phyloP scores from a whole-genome alignment of 1,140 invertebrate genomes.

The Manduca sexta region DNA sequence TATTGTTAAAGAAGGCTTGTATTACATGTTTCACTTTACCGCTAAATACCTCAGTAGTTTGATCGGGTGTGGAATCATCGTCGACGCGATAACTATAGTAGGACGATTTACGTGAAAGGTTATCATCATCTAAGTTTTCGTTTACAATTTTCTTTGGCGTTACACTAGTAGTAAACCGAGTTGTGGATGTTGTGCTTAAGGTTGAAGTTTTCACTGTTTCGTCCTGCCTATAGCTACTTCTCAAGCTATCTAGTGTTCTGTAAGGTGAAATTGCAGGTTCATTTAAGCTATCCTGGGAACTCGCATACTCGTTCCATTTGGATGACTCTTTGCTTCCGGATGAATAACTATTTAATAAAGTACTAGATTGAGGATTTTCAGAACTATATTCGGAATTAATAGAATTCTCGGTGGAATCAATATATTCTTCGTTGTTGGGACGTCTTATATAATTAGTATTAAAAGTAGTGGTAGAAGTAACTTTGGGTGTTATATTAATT shows the following conservation, averaged over 20 bases:
- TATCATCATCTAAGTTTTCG: slow-evolving; percentile 18
- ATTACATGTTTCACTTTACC: slow-evolving; percentile 52
- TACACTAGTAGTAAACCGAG: slow-evolving; percentile 27
- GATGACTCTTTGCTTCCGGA: slow-evolving; percentile 8
- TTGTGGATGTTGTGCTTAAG: slow-evolving; percentile 30
- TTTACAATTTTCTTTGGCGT: slow-evolving; percentile 16
- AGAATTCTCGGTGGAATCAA: slow-evolving; percentile 24
- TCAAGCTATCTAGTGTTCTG: slow-evolving; percentile 53
- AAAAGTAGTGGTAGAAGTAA: slow-evolving; percentile 11
- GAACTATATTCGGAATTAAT: slow-evolving; percentile 26
- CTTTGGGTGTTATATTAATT: too few relatives aligned
- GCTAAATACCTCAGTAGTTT: slow-evolving; percentile 59
- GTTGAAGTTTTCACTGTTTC: slow-evolving; percentile 16
- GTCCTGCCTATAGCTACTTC: slow-evolving; percentile 26
- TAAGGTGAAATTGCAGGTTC: slow-evolving; percentile 53
- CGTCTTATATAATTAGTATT: slow-evolving; percentile 61
- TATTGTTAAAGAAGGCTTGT: slow-evolving; percentile 54
- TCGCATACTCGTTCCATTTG: slow-evolving; percentile 14
- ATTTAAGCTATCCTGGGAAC: slow-evolving; percentile 22
- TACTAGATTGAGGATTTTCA: slow-evolving; percentile 12
- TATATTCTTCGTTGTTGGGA: slow-evolving; percentile 27
- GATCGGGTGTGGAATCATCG: slow-evolving; percentile 46
- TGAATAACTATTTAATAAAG: too few relatives aligned
- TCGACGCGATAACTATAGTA: slow-evolving; percentile 52
- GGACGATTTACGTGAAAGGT: slow-evolving; percentile 29